These are phyloP conservation scores for Amphipyra berbera DNA, from an alignment of 2,888 invertebrate genomes.

Conservation along the genomic window DNA sequence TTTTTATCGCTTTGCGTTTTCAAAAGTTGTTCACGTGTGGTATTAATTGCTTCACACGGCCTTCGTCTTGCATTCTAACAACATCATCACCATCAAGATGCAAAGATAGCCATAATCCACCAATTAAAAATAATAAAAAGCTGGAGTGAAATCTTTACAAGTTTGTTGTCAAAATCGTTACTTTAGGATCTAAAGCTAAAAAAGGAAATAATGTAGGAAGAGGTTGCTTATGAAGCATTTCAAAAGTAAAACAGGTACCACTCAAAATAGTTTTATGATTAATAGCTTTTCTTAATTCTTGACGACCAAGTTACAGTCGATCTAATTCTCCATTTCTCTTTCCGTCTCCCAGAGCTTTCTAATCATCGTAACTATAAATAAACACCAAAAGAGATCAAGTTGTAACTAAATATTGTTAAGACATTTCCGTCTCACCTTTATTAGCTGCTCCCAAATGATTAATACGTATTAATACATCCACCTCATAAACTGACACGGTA, in stretches of 20 bases:
- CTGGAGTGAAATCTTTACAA: no score
- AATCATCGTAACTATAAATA: constrained; percentile 31
- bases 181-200: no score
- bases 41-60: constrained; percentile 25
- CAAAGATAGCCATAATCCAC: no score
- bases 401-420: constrained; percentile 49
- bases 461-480: constrained; percentile 77
- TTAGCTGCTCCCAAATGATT: constrained; percentile 74
- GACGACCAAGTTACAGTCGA: background rate
- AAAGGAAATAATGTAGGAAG: no score
- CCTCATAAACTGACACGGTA: constrained; percentile 71
- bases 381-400: constrained; percentile 48
- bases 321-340: background rate
- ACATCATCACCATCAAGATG: constrained; percentile 12
- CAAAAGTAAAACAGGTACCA: no score
- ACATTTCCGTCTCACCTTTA: constrained; percentile 71
- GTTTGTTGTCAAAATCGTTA: no score
- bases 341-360: constrained; percentile 17
- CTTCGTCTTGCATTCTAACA: constrained; percentile 26
- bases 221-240: no score
- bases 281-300: no score
- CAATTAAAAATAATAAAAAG: no score
- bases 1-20: constrained; percentile 33
- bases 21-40: constrained; percentile 12
- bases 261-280: no score